phyloP scores from a whole-genome alignment of 2,113 vertebrate species.

The Carlito syrichta region DNA sequence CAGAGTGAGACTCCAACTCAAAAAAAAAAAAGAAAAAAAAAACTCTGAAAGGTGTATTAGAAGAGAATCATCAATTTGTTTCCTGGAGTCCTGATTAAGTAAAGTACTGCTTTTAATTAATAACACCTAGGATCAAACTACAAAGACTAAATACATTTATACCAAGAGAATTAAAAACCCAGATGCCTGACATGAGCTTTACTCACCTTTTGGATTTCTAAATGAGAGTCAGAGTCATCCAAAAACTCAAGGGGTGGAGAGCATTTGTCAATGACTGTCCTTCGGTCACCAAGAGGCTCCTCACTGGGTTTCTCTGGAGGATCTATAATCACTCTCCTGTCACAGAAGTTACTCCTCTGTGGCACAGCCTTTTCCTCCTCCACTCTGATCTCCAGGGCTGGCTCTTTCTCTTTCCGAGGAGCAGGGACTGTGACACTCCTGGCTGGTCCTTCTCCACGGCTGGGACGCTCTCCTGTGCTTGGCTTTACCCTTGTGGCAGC shows the following conservation, averaged over 20 bases:
- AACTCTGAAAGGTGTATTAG: background rate
- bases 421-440: background rate
- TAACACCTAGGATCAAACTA: background rate
- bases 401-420: background rate
- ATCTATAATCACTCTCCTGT: conserved; percentile 6
- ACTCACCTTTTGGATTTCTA: conserved; percentile 59
- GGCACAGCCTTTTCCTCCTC: background rate
- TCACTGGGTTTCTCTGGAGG: background rate
- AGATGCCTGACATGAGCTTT: background rate
- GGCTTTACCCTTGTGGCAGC: background rate
- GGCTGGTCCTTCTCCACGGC: background rate
- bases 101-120: background rate
- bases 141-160: background rate
- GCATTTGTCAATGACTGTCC: background rate
- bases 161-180: background rate
- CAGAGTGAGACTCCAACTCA: too few species aligned
- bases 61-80: background rate
- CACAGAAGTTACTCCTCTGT: background rate
- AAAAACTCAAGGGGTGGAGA: background rate
- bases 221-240: conserved; percentile 24
- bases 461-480: background rate
- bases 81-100: background rate
- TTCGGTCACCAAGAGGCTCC: background rate
- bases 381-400: background rate
- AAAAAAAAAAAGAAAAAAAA: too few species aligned